Evolutionary conservation across 1,140 invertebrate species (phyloP), one percentile per base, ranked within the genome.

Genomic region (Meloidogyne hapla): DNA sequence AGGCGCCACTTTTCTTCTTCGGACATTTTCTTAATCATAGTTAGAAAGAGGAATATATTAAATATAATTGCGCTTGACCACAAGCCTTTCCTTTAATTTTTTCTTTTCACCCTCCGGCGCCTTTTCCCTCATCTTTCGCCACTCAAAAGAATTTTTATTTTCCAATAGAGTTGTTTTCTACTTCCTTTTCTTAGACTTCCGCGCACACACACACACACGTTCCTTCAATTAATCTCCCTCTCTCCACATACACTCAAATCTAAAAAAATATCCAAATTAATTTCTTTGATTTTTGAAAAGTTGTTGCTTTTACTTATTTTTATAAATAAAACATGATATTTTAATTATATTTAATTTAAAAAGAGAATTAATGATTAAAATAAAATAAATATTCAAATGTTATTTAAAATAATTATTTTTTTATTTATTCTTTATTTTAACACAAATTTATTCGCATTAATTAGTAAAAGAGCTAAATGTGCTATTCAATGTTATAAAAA

Each of bases 401-500:
- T 56, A 56, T n/a, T 56, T 33, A 33, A 33, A n/a, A n/a, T 45
- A 45, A 15, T 45, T 38, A 38, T 42, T 42, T 42, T 42, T 10
- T 10, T 15, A 56, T 6, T 56, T 56, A 8, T n/a, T 56, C n/a
- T 56, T 8, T n/a, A 56, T 25, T n/a, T 67, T 38, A 45, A 69
- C 12, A 69, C 4, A 18, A 9, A 26, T 26, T 15, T 69, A 48
- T 69, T 48, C 3, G 26, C 28, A 38, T 38, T 75, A 21, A 42
- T 64, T 38, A 80, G 69, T 40, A 38, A 73, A 68, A 70, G 74
- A 45, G 69, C 79, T 8, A 67, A 66, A 62, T 82, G 81, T 74
- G 72, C 83, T 40, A 71, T 83, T 56, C 80, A 83, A 68, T 83
- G 81, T 68, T 83, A 84, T 68, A 80, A 66, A 9, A 83, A 83